Base-by-base conservation (phyloP, 2,113 vertebrate genomes). In the Crotalus helleri region DNA sequence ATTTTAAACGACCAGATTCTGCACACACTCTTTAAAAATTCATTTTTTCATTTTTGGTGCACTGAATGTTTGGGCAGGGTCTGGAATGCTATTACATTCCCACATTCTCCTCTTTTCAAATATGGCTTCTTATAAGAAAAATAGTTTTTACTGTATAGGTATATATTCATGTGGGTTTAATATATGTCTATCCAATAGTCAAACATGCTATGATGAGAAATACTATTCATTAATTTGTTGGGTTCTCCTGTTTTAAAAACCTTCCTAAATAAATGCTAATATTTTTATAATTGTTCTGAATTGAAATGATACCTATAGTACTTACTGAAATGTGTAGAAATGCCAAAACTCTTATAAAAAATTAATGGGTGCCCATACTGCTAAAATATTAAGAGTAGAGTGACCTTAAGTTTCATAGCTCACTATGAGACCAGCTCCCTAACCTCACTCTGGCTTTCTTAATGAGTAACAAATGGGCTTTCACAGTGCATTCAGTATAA, bases 401-500 rank as follows among this genome's bases (percentile, higher is more conserved):
- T 97, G 97, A 97, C 97, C 96, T 93, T 57, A 94, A 91, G 93
- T 97, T 97, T 97, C 96, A 95, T 96, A 96, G 95, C 95, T 97
- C 96, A 93, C 95, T 96, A 94, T 94, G 95, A 96, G 89, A 93
- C 94, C 95, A 95, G 96, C 95, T 94, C 92, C 94, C 94, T 96
- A 96, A 95, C 96, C 96, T 61, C 96, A 96, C 96, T 96, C 92
- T 96, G 94, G 96, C 96, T 94, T 94, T 97, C 95, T 94, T 98
- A 98, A 98, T 97, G 97, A 97, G 97, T 97, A 98, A 97, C 98
- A 98, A 98, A 98, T 97, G 97, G 97, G 87, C 95, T 94, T 97
- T 96, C 95, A 95, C 54, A 93, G 95, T 92, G 95, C 97, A 95
- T 97, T 96, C 95, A 95, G 94, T 96, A 97, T 92, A 95, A 96